phyloP scores from a whole-genome alignment of 2,797 vertebrate genomes.

The Phylloscopus collybita region DNA sequence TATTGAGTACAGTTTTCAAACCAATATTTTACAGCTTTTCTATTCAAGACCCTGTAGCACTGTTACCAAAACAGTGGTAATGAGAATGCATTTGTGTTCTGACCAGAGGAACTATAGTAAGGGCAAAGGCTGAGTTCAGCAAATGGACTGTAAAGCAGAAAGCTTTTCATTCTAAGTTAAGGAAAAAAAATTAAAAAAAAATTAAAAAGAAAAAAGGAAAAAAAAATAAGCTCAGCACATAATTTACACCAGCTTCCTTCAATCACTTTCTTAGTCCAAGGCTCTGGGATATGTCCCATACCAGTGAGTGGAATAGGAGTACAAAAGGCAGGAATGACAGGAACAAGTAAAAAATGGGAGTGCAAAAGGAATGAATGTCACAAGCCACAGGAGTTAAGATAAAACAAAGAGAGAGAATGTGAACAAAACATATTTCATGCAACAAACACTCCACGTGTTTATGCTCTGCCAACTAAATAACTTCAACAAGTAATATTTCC shows the following conservation, averaged over 20 bases:
- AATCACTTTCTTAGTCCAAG: not conserved
- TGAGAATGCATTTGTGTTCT: not conserved
- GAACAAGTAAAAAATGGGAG: rapidly evolving
- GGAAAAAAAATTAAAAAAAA: too few relatives aligned
- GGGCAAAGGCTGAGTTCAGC: not conserved
- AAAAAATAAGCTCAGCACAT: not conserved
- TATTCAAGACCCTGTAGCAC: not conserved
- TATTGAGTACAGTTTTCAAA: not conserved
- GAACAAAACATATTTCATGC: not conserved
- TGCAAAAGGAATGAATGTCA: not conserved
- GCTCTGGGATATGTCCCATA: not conserved
- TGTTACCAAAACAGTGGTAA: not conserved
- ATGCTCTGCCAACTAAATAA: not conserved
- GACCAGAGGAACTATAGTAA: not conserved
- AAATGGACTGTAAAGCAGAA: not conserved
- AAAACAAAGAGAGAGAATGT: not conserved
- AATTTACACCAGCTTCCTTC: not conserved
- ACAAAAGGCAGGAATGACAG: not conserved
- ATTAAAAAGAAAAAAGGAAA: too few relatives aligned
- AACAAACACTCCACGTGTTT: not conserved
- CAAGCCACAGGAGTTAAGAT: not conserved
- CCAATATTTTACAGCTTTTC: not conserved
- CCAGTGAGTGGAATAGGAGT: not conserved
- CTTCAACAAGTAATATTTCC: not conserved
- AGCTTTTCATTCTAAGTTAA: not conserved